A percentile compares a stretch with the other conserved stretches of the same genome.
phyloP scores from a whole-genome alignment of 2,797 vertebrate species.

The Carapus acus region DNA sequence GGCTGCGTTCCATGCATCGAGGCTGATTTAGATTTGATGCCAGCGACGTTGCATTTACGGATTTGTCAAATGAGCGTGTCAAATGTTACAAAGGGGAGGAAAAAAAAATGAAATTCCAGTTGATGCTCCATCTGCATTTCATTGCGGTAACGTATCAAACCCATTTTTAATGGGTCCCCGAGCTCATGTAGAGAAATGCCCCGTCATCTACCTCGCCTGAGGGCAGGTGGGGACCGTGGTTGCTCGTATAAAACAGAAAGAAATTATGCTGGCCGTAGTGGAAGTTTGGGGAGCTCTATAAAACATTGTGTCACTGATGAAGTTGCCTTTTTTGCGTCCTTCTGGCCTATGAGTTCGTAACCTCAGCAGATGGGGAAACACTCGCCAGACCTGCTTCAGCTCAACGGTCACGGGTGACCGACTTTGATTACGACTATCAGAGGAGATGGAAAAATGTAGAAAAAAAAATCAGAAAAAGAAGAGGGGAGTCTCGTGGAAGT shows the following conservation, averaged over 20 bases:
- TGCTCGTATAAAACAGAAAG: constrained; percentile 64
- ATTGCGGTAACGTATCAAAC: constrained; percentile 56
- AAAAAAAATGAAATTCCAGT: constrained; percentile 21
- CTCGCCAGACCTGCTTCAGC: constrained; percentile 55
- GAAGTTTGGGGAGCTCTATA: constrained; percentile 60
- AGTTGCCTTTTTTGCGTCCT: constrained; percentile 56
- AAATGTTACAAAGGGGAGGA: background rate
- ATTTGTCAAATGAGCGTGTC: constrained; percentile 27
- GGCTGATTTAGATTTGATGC: constrained; percentile 30
- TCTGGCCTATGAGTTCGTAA: constrained; percentile 62
- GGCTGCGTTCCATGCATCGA: background rate
- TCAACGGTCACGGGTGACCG: constrained; percentile 71
- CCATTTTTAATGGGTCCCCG: constrained; percentile 61
- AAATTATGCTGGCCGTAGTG: constrained; percentile 65
- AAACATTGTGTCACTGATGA: constrained; percentile 68
- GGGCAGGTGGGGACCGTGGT: constrained; percentile 63
- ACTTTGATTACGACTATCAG: constrained; percentile 63
- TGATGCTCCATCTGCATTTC: constrained; percentile 58
- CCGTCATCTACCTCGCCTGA: constrained; percentile 48
- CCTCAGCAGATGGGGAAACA: constrained; percentile 63
- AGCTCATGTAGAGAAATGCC: constrained; percentile 68
- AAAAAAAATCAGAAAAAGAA: constrained; percentile 43
- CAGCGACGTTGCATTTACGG: background rate
- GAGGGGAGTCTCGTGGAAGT: constrained; percentile 49
- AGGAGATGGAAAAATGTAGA: too few relatives aligned